A percentile compares a stretch with the other conserved stretches of the same genome.
phyloP scores from a whole-genome alignment of 2,797 vertebrate genomes.

The Telmatherina bonti region DNA sequence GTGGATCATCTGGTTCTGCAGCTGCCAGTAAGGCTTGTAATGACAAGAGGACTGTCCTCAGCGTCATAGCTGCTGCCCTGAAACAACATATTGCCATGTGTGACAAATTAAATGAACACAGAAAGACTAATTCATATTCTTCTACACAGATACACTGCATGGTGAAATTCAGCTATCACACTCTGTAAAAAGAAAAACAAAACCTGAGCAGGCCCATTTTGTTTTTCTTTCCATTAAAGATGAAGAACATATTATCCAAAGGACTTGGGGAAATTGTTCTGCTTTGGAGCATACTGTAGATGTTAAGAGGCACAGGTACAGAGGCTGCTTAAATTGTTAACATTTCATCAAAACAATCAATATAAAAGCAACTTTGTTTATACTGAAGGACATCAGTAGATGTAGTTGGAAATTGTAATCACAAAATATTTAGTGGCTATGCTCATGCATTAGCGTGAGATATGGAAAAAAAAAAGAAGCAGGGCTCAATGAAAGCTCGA shows the following conservation, averaged over 20 bases:
- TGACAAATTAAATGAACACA: not conserved
- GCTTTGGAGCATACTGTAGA: not conserved
- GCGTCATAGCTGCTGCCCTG: constrained; percentile 98
- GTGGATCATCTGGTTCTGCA: constrained; percentile 97
- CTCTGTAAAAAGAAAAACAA: not conserved
- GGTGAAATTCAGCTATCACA: not conserved
- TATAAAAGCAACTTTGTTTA: not conserved
- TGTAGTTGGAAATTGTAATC: not conserved
- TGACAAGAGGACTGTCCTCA: constrained; percentile 96
- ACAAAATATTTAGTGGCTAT: not conserved
- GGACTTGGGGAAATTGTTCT: not conserved
- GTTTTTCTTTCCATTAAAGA: not conserved
- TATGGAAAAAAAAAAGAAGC: not conserved
- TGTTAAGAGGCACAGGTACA: not conserved
- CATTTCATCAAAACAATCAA: not conserved
- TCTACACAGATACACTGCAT: not conserved
- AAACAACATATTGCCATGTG: constrained; percentile 40
- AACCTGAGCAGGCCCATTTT: not conserved
- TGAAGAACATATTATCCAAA: not conserved
- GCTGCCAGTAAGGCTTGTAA: constrained; percentile 98
- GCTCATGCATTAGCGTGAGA: not conserved
- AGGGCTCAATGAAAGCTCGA: not conserved
- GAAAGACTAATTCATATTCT: not conserved
- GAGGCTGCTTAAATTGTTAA: not conserved
- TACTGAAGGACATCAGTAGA: not conserved